Base-by-base conservation (phyloP, 2,888 invertebrate species). In the Agrochola litura region DNA sequence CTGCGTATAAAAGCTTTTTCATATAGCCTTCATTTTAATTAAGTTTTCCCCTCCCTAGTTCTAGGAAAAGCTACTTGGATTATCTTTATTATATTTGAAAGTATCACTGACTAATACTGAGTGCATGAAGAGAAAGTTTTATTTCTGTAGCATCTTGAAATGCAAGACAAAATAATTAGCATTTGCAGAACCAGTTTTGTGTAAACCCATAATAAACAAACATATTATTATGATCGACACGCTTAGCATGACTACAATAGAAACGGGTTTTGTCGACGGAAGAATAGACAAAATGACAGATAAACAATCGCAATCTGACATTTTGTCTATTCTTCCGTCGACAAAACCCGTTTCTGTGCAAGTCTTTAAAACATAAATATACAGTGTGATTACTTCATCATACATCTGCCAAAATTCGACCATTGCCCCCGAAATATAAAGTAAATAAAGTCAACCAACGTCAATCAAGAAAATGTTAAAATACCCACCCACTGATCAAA, bases 401-500 rank as follows among this genome's bases (percentile, higher is more conserved):
- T 19, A 83, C 72, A 81, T 79, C 73, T 89, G 89, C 90, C 89
- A 90, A 88, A 86, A 77, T 43, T 76, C 76, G 87, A 88, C 79
- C 91, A 79, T 83, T 86, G 91, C 84, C 89, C 90, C 73, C 84
- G 70, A 77, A 79, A 75, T 76, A 73, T 82, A 83, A 87, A 80
- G 87, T 89, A 87, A 86, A 90, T 87, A 88, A 78, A 85, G 85
- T 74, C 74, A 79, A 79, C 76, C 73, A 71, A 85, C 88, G 89
- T 89, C 91, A 86, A 88, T 89, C 89, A 85, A 64, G 83, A 87
- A 89, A 85, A 84, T 87, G 81, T 88, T 85, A 75, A 82, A 86
- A 77, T 82, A 74, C 77, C 87, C 91, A 88, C 91, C 91, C 86
- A 91, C 91, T 90, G 89, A 91, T 91, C 90, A 88, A 89, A 89